Evolutionary conservation across 2,888 invertebrate species (phyloP).

Genomic region (Atrina japonica): DNA sequence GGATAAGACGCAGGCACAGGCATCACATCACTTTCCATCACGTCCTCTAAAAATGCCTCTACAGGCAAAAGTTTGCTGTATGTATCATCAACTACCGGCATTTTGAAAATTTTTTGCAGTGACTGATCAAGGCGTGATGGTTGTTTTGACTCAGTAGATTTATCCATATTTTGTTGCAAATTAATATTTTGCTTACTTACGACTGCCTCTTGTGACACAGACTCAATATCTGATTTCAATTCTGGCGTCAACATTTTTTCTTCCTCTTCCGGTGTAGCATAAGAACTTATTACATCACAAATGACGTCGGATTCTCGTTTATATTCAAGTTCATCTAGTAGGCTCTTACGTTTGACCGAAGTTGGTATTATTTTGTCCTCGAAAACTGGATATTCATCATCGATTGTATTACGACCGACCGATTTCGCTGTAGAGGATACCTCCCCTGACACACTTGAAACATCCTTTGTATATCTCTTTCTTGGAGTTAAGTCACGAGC

Average conservation of each 20-base stretch:
- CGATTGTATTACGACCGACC: neutral
- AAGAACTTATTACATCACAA: constrained; percentile 50
- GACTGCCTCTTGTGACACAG: constrained; percentile 21
- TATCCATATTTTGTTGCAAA: neutral
- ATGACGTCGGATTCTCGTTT: constrained; percentile 52
- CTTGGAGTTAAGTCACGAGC: constrained; percentile 3
- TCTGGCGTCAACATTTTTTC: no score
- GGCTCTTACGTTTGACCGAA: constrained; percentile 18
- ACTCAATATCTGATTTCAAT: constrained; percentile 24
- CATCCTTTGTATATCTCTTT: neutral
- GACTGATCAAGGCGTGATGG: constrained; percentile 38
- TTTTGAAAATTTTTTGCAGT: constrained; percentile 30
- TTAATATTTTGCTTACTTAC: constrained; percentile 4
- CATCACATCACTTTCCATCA: constrained; percentile 6
- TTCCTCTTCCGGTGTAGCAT: constrained; percentile 37
- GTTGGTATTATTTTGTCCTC: constrained; percentile 26
- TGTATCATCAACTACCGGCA: constrained; percentile 1
- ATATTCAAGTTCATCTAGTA: neutral
- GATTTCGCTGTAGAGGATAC: neutral
- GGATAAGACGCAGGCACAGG: no score
- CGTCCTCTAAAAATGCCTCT: constrained; percentile 19
- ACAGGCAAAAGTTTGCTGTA: constrained; percentile 13
- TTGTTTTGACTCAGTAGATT: neutral
- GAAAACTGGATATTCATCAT: constrained; percentile 1
- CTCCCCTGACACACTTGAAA: neutral